Conservation (phyloP, 2,888 invertebrate species). For the Diplolepis rosae region DNA sequence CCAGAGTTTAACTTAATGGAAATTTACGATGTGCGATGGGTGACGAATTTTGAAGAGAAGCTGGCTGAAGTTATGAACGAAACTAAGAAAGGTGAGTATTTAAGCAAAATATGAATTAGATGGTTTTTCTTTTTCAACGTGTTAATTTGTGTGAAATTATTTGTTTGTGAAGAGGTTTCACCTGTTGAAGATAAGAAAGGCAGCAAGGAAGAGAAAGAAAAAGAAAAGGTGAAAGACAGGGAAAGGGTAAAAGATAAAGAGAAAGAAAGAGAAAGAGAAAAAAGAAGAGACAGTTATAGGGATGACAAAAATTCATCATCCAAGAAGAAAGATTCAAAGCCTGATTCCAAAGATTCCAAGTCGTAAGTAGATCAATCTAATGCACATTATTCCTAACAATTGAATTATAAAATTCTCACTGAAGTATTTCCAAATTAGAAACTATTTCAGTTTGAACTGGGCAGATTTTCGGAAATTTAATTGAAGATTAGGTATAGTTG, state of each 20-base stretch:
- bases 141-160: background rate
- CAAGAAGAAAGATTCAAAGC: constrained; percentile 37
- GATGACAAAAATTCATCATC: constrained; percentile 26
- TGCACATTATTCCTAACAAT: no score
- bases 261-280: constrained; percentile 1
- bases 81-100: constrained; percentile 68
- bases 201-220: constrained; percentile 5
- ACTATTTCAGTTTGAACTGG: no score
- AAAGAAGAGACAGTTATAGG: background rate
- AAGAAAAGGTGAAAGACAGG: background rate
- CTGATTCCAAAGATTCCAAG: constrained; percentile 42
- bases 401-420: no score
- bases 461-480: no score
- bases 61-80: constrained; percentile 64
- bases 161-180: constrained; percentile 14
- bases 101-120: background rate
- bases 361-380: constrained; percentile 49
- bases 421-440: no score
- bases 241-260: background rate
- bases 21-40: constrained; percentile 72
- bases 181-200: constrained; percentile 40
- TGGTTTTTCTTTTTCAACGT: constrained; percentile 3
- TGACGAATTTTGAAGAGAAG: constrained; percentile 72
- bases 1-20: constrained; percentile 73
- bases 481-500: no score